Conservation (phyloP, 1,140 invertebrate species). For the Hyposmocoma kahamanoa region DNA sequence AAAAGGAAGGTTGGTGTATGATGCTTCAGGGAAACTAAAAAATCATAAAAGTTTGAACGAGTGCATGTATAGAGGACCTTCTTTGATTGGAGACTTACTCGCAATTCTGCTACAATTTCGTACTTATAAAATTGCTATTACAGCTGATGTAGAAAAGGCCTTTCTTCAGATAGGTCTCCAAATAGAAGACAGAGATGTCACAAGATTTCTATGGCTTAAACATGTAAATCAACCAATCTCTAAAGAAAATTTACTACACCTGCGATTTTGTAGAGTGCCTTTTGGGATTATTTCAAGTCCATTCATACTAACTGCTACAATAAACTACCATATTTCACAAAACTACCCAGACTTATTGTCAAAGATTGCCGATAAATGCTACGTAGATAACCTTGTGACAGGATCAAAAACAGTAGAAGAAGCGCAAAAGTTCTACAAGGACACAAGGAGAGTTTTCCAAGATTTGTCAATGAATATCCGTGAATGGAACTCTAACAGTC, state of each 20-base stretch:
- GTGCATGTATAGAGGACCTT: constrained; percentile 7
- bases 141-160: constrained; percentile 7
- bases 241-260: too few relatives aligned
- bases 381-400: constrained; percentile 6
- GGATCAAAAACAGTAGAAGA: neutral
- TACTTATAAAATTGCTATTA: constrained; percentile 1
- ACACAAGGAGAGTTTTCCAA: neutral
- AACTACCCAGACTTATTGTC: neutral
- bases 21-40: constrained; percentile 6
- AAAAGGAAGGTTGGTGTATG: constrained; percentile 5
- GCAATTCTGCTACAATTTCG: constrained; percentile 5
- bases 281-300: constrained; percentile 10
- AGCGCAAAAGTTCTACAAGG: neutral
- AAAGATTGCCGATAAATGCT: neutral
- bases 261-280: too few relatives aligned
- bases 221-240: neutral
- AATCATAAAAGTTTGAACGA: constrained; percentile 7
- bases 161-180: constrained; percentile 9
- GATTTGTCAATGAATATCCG: neutral
- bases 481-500: constrained; percentile 2
- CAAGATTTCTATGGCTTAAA: constrained; percentile 12
- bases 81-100: constrained; percentile 5
- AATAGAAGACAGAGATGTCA: constrained; percentile 9
- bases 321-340: neutral
- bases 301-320: constrained; percentile 7